phyloP scores from a whole-genome alignment of 1,140 invertebrate species.

The Euwallacea fornicatus region DNA sequence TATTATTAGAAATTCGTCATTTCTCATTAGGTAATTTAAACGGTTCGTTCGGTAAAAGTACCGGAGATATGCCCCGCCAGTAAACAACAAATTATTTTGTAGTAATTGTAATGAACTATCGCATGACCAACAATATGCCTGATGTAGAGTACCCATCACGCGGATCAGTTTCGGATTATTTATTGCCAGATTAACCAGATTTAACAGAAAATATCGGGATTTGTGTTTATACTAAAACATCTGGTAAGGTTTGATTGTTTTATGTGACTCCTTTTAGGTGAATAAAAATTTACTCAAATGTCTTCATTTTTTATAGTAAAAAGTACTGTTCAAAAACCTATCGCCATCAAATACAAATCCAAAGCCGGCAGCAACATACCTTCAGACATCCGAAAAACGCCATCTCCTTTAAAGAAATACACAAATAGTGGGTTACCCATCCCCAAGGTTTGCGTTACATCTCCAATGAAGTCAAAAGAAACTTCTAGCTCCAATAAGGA shows the following conservation, averaged over 20 bases:
- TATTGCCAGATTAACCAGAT: no score
- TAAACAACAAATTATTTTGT: not conserved
- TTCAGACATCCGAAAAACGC: not conserved
- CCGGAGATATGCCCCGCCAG: not conserved
- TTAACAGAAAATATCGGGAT: no score
- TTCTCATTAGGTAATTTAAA: not conserved
- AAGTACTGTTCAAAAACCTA: slow-evolving; percentile 58
- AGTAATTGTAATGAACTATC: no score
- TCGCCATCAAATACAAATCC: slow-evolving; percentile 57
- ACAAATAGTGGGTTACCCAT: not conserved
- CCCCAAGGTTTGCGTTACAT: not conserved
- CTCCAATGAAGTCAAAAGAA: not conserved
- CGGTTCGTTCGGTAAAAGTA: slow-evolving; percentile 5
- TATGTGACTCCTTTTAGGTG: no score
- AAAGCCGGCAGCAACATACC: slow-evolving; percentile 9
- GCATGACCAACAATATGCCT: no score
- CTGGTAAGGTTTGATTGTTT: no score
- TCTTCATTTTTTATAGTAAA: slow-evolving; percentile 37
- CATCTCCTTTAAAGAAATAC: slow-evolving; percentile 23
- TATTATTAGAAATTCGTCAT: slow-evolving; percentile 4
- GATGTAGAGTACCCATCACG: no score
- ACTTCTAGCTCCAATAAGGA: not conserved
- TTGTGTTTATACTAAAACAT: no score
- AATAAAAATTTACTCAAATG: no score
- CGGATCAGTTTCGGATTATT: no score